These are phyloP conservation scores for Ganaspis brasiliensis DNA, from an alignment of 2,888 invertebrate genomes.

Conservation along the genomic window DNA sequence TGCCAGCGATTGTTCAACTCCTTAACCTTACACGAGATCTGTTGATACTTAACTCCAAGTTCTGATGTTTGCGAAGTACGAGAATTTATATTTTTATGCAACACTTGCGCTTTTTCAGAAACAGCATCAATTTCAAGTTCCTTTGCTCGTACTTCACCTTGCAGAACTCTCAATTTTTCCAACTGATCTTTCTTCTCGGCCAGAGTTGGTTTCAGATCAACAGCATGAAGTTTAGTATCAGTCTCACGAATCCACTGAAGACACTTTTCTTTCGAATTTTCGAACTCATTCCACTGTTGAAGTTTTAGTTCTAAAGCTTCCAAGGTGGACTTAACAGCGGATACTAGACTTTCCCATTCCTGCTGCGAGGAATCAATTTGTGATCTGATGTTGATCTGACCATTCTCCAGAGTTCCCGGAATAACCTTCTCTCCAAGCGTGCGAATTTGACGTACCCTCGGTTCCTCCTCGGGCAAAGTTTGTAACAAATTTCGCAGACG, in stretches of 20 bases:
- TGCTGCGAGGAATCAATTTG: slow-evolving; percentile 94
- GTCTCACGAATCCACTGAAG: slow-evolving; percentile 93
- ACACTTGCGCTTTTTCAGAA: slow-evolving; percentile 93
- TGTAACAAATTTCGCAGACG: slow-evolving; percentile 89
- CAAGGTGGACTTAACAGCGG: slow-evolving; percentile 89
- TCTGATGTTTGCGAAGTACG: slow-evolving; percentile 93
- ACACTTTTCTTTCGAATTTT: slow-evolving; percentile 91
- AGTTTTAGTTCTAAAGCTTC: slow-evolving; percentile 91
- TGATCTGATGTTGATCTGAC: slow-evolving; percentile 91
- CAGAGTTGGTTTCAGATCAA: slow-evolving; percentile 91
- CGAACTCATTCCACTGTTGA: slow-evolving; percentile 96
- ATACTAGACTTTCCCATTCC: slow-evolving; percentile 93
- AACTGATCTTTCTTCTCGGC: slow-evolving; percentile 92
- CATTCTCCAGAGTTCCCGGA: slow-evolving; percentile 91
- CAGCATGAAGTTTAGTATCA: slow-evolving; percentile 92
- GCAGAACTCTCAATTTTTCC: slow-evolving; percentile 89
- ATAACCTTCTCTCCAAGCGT: slow-evolving; percentile 94
- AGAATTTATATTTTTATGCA: slow-evolving; percentile 88
- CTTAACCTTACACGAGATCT: slow-evolving; percentile 94
- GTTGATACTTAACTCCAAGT: slow-evolving; percentile 95
- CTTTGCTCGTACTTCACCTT: slow-evolving; percentile 94
- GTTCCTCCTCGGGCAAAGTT: slow-evolving; percentile 92
- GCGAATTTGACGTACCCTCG: slow-evolving; percentile 90
- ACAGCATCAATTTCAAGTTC: slow-evolving; percentile 96
- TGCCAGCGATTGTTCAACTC: slow-evolving; percentile 96